Evolutionary conservation across 2,113 vertebrate genomes (phyloP).

Genomic region (Ciconia stormi): DNA sequence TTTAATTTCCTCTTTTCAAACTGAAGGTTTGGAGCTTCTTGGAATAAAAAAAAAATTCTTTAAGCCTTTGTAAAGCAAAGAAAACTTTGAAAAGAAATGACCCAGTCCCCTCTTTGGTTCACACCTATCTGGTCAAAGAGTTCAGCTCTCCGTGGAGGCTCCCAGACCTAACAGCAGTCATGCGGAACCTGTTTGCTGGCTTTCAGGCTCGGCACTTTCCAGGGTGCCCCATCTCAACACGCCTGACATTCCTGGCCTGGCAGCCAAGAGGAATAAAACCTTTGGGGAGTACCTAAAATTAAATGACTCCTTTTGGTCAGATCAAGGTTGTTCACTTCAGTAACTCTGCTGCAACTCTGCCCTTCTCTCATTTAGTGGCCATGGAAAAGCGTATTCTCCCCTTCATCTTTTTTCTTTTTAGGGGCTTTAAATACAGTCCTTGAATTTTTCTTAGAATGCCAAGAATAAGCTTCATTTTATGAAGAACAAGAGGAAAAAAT

Average conservation of each 20-base stretch:
- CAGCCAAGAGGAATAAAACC: conserved; percentile 77
- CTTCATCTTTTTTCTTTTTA: neutral
- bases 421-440: neutral
- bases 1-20: conserved; percentile 23
- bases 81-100: conserved; percentile 74
- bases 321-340: conserved; percentile 72
- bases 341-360: conserved; percentile 49
- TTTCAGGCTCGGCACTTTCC: conserved; percentile 67
- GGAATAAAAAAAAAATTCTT: neutral
- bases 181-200: conserved; percentile 77
- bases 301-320: conserved; percentile 60
- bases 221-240: conserved; percentile 71
- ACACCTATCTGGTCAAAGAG: conserved; percentile 84
- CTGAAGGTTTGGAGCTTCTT: neutral
- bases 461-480: neutral
- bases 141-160: conserved; percentile 78
- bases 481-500: neutral
- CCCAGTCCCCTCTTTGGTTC: conserved; percentile 77
- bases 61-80: conserved; percentile 57
- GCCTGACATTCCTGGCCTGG: conserved; percentile 80
- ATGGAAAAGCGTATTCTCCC: neutral
- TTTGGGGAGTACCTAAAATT: conserved; percentile 82
- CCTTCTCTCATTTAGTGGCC: conserved; percentile 44
- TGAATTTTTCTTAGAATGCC: conserved; percentile 37
- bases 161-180: conserved; percentile 70